Conservation (phyloP, 2,888 invertebrate species). For the Pollenia amentaria region DNA sequence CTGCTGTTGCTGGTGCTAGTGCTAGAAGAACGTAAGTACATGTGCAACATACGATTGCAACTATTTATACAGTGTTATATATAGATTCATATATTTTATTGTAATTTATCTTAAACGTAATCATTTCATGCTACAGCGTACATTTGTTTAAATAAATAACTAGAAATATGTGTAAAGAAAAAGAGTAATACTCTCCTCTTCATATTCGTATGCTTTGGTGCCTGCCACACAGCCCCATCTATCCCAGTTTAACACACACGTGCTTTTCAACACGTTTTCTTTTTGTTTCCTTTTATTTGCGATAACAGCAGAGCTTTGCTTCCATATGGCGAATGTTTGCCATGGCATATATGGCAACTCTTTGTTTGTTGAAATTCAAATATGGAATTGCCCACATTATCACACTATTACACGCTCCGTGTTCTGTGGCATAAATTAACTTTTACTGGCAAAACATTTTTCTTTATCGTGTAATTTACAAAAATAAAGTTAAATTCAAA, state of each 20-base stretch:
- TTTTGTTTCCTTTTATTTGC: neutral
- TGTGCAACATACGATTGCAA: neutral
- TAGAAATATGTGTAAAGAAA: conserved; percentile 5
- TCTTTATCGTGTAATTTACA: conserved; percentile 67
- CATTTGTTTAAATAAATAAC: conserved; percentile 58
- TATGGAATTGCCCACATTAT: conserved; percentile 72
- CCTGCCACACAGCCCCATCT: neutral
- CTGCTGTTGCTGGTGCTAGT: conserved; percentile 27
- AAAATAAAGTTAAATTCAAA: conserved; percentile 64
- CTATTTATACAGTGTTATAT: conserved; percentile 53
- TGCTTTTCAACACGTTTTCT: conserved; percentile 51
- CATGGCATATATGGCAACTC: conserved; percentile 29
- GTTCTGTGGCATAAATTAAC: conserved; percentile 57
- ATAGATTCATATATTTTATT: conserved; percentile 74
- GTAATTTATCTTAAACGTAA: conserved; percentile 75
- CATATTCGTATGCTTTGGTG: neutral
- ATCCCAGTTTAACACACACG: conserved; percentile 40
- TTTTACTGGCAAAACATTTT: conserved; percentile 57
- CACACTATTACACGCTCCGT: conserved; percentile 66
- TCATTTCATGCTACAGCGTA: conserved; percentile 69
- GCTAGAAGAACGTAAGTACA: conserved; percentile 2
- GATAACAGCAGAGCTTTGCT: neutral
- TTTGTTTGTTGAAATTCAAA: conserved; percentile 53
- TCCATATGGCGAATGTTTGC: conserved; percentile 30
- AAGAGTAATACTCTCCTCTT: conserved; percentile 16